These are phyloP conservation scores for Poeciliopsis occidentalis DNA, from an alignment of 2,113 vertebrate genomes.

Conservation along the genomic window DNA sequence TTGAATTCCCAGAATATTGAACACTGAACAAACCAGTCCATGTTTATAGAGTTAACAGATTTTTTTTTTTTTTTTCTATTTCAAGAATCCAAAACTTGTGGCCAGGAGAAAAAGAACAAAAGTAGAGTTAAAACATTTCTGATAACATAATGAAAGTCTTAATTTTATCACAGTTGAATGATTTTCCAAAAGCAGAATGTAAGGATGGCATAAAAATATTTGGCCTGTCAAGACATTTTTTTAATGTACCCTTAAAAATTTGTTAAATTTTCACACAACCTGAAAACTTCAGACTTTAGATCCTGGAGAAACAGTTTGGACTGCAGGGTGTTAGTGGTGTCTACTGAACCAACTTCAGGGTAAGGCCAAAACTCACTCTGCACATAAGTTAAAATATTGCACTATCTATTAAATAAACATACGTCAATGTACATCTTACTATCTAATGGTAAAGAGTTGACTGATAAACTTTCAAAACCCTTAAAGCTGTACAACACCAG, in stretches of 20 bases:
- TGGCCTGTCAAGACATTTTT: too few species aligned
- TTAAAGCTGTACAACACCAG: too few species aligned
- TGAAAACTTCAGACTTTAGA: background rate
- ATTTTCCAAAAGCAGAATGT: background rate
- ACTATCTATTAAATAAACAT: too few species aligned
- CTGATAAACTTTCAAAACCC: too few species aligned
- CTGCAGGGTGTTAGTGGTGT: background rate
- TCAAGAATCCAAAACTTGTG: background rate
- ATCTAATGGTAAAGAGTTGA: too few species aligned
- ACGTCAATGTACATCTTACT: too few species aligned
- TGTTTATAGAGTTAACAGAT: conserved; percentile 14
- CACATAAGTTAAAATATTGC: too few species aligned
- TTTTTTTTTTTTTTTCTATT: background rate
- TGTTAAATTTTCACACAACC: background rate
- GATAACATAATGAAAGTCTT: background rate
- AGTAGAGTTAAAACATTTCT: background rate
- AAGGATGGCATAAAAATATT: too few species aligned
- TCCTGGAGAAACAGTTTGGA: background rate
- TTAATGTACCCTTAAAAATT: too few species aligned
- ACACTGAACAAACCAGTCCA: conserved; percentile 19
- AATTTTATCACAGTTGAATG: too few species aligned
- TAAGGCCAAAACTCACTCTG: too few species aligned
- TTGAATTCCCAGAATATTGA: conserved; percentile 49
- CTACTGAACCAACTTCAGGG: background rate
- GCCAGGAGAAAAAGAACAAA: background rate